Evolutionary conservation across 2,888 invertebrate species (phyloP).

Genomic region (Agapostemon virescens): DNA sequence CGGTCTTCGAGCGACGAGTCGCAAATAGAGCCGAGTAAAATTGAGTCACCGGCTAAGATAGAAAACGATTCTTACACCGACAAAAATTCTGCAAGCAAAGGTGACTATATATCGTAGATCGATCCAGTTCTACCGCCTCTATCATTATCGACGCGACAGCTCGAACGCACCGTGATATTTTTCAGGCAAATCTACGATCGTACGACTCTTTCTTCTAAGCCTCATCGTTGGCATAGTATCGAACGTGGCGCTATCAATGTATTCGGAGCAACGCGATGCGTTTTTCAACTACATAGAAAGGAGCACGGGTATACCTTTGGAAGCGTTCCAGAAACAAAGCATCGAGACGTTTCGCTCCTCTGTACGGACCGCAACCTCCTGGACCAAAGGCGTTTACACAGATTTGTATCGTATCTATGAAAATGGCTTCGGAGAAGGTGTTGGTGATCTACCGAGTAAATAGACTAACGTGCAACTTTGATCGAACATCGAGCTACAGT

Average conservation of each 20-base stretch:
- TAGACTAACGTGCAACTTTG: neutral
- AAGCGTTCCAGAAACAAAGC: constrained; percentile 67
- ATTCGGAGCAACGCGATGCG: constrained; percentile 65
- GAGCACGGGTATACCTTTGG: constrained; percentile 69
- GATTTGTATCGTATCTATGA: constrained; percentile 32
- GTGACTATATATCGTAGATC: neutral
- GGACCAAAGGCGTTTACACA: constrained; percentile 25
- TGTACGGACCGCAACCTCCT: constrained; percentile 19
- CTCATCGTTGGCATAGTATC: constrained; percentile 44
- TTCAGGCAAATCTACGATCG: constrained; percentile 50
- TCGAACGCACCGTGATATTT: neutral
- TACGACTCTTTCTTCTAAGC: constrained; percentile 59
- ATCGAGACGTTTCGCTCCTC: constrained; percentile 25
- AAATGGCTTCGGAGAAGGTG: constrained; percentile 28
- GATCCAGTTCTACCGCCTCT: neutral
- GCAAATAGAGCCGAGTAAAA: constrained; percentile 10
- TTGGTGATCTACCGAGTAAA: constrained; percentile 5
- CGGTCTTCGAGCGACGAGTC: neutral
- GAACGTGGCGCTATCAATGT: constrained; percentile 68
- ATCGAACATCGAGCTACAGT: neutral
- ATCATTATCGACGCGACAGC: neutral
- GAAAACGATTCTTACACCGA: neutral
- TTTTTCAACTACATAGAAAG: constrained; percentile 68
- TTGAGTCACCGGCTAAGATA: neutral
- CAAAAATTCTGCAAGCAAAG: constrained; percentile 11